phyloP scores from a whole-genome alignment of 2,888 invertebrate species.

The Sphaerophoria taeniata region DNA sequence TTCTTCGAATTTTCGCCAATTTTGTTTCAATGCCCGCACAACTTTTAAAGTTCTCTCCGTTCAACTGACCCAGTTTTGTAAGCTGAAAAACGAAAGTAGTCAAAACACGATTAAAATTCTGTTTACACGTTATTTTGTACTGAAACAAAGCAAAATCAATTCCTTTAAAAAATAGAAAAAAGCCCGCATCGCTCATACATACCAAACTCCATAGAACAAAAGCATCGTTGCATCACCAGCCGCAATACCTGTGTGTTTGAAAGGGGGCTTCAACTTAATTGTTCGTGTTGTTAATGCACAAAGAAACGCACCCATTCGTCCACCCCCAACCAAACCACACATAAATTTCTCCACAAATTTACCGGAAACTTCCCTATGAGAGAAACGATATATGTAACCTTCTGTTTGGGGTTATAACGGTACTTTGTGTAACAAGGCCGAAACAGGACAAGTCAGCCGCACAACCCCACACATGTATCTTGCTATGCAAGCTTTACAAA shows the following conservation, averaged over 20 bases:
- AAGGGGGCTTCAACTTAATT: constrained; percentile 41
- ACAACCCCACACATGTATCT: constrained; percentile 13
- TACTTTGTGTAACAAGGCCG: constrained; percentile 53
- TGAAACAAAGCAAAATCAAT: constrained; percentile 29
- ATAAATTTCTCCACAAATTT: constrained; percentile 39
- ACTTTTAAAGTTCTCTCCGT: neutral
- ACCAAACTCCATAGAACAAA: neutral
- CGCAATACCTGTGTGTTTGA: neutral
- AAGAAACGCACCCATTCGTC: constrained; percentile 8
- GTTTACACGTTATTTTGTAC: neutral
- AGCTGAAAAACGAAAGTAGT: neutral
- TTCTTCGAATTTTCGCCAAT: no score
- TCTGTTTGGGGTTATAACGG: constrained; percentile 43
- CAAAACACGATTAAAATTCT: constrained; percentile 32
- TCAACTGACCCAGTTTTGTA: constrained; percentile 13
- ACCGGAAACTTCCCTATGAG: constrained; percentile 36
- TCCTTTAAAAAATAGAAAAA: constrained; percentile 29
- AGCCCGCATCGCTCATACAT: constrained; percentile 4
- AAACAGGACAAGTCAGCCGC: constrained; percentile 52
- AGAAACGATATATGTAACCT: constrained; percentile 28
- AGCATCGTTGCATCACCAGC: constrained; percentile 42
- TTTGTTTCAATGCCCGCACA: neutral
- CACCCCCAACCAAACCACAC: constrained; percentile 1
- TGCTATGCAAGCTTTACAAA: neutral
- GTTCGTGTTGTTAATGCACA: constrained; percentile 65